Evolutionary conservation across 2,888 invertebrate genomes (phyloP), one percentile per base, ranked within the genome.

Genomic region (Unio delphinus): DNA sequence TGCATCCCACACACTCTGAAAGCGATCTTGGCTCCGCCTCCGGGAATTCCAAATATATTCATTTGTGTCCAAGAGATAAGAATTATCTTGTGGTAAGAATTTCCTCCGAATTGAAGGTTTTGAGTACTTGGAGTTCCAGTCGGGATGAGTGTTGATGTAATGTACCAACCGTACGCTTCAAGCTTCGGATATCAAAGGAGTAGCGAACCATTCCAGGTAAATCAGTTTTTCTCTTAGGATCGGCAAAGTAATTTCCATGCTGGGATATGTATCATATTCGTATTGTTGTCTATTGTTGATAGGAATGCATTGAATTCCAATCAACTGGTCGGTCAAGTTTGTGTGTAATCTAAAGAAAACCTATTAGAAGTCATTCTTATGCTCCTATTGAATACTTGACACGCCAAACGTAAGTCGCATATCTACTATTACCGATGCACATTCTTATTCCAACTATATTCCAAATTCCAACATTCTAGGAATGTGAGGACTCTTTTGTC

Each of bases 151-250:
- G 82, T 83, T 75, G 84, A 84, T 68, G 78, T 84, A 64, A 84
- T 84, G 83, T 84, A 83, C 69, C 81, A 81, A 70, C 81, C 84
- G 60, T 84, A 84, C 73, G 77, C 79, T 30, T 67, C 82, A 34
- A 79, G 83, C 72, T 83, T 83, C 65, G 80, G 82, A 74, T 84
- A 84, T 75, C 83, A 81, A 74, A 76, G 78, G 72, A 75, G 73
- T 73, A 77, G 73, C 70, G 77, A 77, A 26, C 73, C 75, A 64
- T 65, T 77, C 61, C 77, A 77, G 77, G 77, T 77, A 77, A 74
- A 68, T 68, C 70, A 69, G 70, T 73, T 66, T 73, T 69, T 69
- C 72, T 73, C 15, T 45, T 45, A 45, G 45, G 45, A 45, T 45
- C 45, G 45, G 45, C 45, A 45, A 45, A 26, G 60, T 34, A 54